phyloP scores from a whole-genome alignment of 2,797 vertebrate genomes.

The Buceros bicornis region DNA sequence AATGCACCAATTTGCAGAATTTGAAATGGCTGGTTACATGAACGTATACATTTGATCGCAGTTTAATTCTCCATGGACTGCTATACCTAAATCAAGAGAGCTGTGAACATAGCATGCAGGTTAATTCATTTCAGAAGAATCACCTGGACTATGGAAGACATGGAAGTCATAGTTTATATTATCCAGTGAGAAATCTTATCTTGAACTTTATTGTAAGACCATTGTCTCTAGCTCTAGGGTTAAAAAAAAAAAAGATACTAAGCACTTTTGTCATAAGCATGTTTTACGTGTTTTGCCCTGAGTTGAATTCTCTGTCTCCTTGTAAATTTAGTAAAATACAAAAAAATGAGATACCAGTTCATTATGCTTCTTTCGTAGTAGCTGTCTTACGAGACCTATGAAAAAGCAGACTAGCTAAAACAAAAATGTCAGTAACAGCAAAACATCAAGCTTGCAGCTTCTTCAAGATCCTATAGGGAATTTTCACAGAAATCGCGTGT shows the following conservation, averaged over 20 bases:
- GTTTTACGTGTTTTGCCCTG: not conserved
- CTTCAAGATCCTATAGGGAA: not conserved
- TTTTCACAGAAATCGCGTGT: not conserved
- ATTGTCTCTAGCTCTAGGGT: not conserved
- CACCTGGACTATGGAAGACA: constrained; percentile 42
- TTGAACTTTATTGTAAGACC: not conserved
- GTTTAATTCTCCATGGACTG: constrained; percentile 66
- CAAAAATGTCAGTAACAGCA: not conserved
- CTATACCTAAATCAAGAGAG: constrained; percentile 55
- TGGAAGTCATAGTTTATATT: not conserved
- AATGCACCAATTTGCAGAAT: constrained; percentile 76
- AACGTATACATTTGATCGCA: constrained; percentile 69
- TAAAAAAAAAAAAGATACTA: too few relatives aligned
- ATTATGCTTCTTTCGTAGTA: not conserved
- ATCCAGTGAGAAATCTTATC: not conserved
- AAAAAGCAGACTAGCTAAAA: not conserved
- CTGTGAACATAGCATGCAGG: constrained; percentile 6
- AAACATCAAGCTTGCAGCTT: not conserved
- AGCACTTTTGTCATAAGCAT: not conserved
- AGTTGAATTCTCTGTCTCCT: not conserved
- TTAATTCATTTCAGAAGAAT: constrained; percentile 56
- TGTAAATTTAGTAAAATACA: not conserved
- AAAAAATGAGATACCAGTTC: not conserved
- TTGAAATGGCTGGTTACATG: constrained; percentile 76
- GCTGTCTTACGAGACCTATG: not conserved